phyloP scores from a whole-genome alignment of 2,888 invertebrate species.

The Archips xylosteana region DNA sequence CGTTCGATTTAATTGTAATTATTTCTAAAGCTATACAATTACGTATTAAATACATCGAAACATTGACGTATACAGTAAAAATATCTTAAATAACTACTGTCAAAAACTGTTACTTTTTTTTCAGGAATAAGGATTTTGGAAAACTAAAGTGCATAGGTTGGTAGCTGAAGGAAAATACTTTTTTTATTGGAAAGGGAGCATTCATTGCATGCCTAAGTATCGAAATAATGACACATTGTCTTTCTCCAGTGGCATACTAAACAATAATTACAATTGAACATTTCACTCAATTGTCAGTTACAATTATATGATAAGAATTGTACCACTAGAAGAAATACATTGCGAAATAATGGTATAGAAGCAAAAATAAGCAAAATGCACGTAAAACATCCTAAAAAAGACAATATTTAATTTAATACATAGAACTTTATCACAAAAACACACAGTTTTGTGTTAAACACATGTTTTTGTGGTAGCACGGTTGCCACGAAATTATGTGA shows the following conservation, averaged over 20 bases:
- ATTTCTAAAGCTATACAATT: slow-evolving; percentile 40
- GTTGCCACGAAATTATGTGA: too few species aligned
- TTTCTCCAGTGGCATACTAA: slow-evolving; percentile 10
- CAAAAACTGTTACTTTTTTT: slow-evolving; percentile 34
- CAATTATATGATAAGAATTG: neutral
- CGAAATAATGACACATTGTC: slow-evolving; percentile 33
- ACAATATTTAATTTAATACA: too few species aligned
- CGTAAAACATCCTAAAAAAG: neutral
- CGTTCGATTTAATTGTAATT: slow-evolving; percentile 42
- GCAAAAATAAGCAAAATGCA: slow-evolving; percentile 37
- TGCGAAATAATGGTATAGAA: slow-evolving; percentile 8
- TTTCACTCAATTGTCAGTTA: too few species aligned
- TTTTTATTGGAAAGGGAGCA: slow-evolving; percentile 39
- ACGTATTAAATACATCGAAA: slow-evolving; percentile 32
- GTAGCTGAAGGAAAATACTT: neutral
- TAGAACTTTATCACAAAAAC: too few species aligned
- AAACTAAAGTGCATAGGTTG: slow-evolving; percentile 15
- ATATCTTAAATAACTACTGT: slow-evolving; percentile 39
- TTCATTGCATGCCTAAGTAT: slow-evolving; percentile 62
- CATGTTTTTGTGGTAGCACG: too few species aligned
- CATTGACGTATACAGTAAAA: slow-evolving; percentile 51
- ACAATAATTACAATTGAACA: neutral
- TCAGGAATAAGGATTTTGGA: neutral
- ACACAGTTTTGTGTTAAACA: too few species aligned
- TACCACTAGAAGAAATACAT: slow-evolving; percentile 15